These are phyloP conservation scores for Austrolebias charrua DNA, from an alignment of 2,797 vertebrate species.

Conservation along the genomic window DNA sequence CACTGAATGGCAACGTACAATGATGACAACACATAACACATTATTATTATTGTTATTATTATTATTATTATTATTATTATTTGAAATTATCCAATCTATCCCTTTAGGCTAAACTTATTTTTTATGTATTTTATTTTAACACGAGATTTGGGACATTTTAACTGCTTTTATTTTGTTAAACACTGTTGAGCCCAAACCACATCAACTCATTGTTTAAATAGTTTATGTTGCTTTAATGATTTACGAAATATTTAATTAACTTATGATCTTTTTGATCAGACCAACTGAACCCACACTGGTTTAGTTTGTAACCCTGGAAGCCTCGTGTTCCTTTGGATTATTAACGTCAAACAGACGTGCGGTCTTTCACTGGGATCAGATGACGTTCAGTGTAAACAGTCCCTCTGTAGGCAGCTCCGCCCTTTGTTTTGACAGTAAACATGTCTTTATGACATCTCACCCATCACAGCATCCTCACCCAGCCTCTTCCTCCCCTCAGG, in stretches of 20 bases:
- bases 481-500: slow-evolving; percentile 44
- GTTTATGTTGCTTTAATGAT: not conserved
- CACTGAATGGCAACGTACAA: too few relatives aligned
- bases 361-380: slow-evolving; percentile 1
- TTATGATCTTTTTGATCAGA: not conserved
- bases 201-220: not conserved
- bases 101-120: too few relatives aligned
- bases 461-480: not conserved
- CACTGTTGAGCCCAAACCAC: not conserved
- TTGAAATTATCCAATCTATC: too few relatives aligned
- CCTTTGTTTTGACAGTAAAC: slow-evolving; percentile 17
- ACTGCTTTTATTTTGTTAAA: too few relatives aligned
- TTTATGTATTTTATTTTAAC: too few relatives aligned
- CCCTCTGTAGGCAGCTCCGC: not conserved
- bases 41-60: too few relatives aligned
- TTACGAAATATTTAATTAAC: not conserved
- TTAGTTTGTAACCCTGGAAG: not conserved
- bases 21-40: too few relatives aligned
- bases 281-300: not conserved
- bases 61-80: too few relatives aligned
- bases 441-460: slow-evolving; percentile 6
- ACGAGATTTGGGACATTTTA: too few relatives aligned
- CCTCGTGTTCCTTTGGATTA: too few relatives aligned
- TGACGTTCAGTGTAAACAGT: slow-evolving; percentile 10
- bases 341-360: not conserved